Evolutionary conservation across 2,797 vertebrate genomes (phyloP).

Genomic region (Nyctalus aviator): DNA sequence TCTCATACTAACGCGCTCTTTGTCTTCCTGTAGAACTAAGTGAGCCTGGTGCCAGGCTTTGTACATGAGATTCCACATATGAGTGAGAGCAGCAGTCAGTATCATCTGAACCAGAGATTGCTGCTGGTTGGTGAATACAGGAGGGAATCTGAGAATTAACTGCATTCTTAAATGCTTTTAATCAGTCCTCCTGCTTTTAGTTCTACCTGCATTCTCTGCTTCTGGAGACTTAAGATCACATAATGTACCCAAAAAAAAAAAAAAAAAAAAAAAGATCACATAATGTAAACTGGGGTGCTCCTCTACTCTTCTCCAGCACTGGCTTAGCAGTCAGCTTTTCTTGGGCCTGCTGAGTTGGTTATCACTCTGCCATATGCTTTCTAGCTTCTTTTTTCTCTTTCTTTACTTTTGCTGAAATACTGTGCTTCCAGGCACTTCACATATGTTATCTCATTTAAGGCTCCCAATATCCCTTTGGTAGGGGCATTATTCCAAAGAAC

Average conservation of each 20-base stretch:
- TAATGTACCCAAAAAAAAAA: too few relatives aligned
- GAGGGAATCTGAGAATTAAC: background rate
- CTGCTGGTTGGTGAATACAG: background rate
- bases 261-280: too few relatives aligned
- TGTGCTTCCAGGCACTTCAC: constrained; percentile 28
- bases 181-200: background rate
- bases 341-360: background rate
- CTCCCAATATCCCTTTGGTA: background rate
- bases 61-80: background rate
- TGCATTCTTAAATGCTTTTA: constrained; percentile 18
- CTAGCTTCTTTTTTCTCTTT: constrained; percentile 28
- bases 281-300: background rate
- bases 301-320: background rate
- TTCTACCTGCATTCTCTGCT: background rate
- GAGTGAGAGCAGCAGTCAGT: background rate
- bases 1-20: background rate
- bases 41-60: background rate
- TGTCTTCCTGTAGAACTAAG: constrained; percentile 12
- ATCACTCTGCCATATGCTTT: background rate
- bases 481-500: background rate
- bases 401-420: background rate
- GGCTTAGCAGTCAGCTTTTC: background rate
- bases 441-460: constrained; percentile 20
- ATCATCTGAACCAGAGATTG: background rate
- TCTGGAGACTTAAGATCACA: background rate